phyloP scores from a whole-genome alignment of 1,140 invertebrate species.

The Bombus impatiens region DNA sequence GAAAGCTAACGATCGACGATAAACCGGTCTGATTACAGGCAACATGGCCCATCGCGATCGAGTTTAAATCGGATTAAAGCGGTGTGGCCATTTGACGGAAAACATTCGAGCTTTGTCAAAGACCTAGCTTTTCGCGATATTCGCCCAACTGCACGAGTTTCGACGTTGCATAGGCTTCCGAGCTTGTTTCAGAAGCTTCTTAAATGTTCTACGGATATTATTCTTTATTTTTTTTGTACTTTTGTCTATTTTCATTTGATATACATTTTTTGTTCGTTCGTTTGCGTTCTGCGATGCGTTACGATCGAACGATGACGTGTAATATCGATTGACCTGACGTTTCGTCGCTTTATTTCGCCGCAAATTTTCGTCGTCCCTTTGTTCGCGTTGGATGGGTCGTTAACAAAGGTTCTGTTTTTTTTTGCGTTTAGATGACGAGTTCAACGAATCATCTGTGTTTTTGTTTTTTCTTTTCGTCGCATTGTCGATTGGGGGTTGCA shows the following conservation, averaged over 20 bases:
- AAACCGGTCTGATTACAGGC: constrained; percentile 44
- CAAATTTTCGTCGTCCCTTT: neutral
- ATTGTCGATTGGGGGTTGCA: neutral
- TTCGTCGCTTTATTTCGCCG: neutral
- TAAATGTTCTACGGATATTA: neutral
- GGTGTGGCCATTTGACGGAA: constrained; percentile 23
- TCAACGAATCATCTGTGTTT: neutral
- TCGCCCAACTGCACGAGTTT: neutral
- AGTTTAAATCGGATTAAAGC: constrained; percentile 49
- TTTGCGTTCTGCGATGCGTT: neutral
- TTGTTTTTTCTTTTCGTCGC: neutral
- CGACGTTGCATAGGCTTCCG: neutral
- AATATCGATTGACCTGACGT: neutral
- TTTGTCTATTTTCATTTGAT: neutral
- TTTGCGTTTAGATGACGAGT: neutral
- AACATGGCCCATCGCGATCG: constrained; percentile 26
- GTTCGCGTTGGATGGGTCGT: neutral
- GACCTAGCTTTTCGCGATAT: constrained; percentile 3
- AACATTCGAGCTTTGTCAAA: constrained; percentile 42
- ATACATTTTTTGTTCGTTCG: neutral
- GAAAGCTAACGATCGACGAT: constrained; percentile 42
- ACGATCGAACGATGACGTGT: neutral
- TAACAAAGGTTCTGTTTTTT: neutral
- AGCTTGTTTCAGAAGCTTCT: neutral
- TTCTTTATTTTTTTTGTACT: neutral